phyloP scores from a whole-genome alignment of 2,888 invertebrate genomes.

The Nomada ruficornis region DNA sequence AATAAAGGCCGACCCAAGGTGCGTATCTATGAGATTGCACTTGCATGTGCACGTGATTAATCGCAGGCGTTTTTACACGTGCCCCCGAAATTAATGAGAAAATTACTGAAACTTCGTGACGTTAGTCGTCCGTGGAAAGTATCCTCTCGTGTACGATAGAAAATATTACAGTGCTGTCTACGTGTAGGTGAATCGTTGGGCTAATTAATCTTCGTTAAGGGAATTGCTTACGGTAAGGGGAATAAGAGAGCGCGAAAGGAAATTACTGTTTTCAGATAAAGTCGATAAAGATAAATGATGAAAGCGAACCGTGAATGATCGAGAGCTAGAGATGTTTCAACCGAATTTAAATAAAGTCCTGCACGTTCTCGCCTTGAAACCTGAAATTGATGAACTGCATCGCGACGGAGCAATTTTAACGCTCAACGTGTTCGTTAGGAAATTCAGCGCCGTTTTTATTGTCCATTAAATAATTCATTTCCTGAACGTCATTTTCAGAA shows the following conservation, averaged over 20 bases:
- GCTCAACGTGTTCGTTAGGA: not conserved
- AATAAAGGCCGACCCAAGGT: too few species aligned
- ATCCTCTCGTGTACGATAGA: constrained; percentile 8
- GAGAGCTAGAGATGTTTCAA: constrained; percentile 10
- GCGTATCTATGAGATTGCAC: not conserved
- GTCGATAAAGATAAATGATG: constrained; percentile 69
- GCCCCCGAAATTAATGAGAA: constrained; percentile 25
- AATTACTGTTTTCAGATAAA: constrained; percentile 62
- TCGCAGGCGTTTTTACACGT: constrained; percentile 12
- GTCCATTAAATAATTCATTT: constrained; percentile 1
- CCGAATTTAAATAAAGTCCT: constrained; percentile 38
- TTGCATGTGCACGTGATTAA: constrained; percentile 22
- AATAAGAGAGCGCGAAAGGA: constrained; percentile 50
- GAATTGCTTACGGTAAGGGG: constrained; percentile 56
- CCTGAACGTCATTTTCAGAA: constrained; percentile 80
- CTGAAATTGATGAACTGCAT: constrained; percentile 21
- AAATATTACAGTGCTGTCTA: constrained; percentile 21
- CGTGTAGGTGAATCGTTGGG: constrained; percentile 51
- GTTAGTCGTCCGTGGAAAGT: constrained; percentile 35
- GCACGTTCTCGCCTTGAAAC: constrained; percentile 12
- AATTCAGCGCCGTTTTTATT: not conserved
- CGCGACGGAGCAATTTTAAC: not conserved
- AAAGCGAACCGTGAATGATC: constrained; percentile 40
- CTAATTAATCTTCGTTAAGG: constrained; percentile 71
- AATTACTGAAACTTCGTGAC: constrained; percentile 33